Evolutionary conservation across 2,888 invertebrate genomes (phyloP), one percentile per base, ranked within the genome.

Genomic region (Zhuqinia jingwanae): DNA sequence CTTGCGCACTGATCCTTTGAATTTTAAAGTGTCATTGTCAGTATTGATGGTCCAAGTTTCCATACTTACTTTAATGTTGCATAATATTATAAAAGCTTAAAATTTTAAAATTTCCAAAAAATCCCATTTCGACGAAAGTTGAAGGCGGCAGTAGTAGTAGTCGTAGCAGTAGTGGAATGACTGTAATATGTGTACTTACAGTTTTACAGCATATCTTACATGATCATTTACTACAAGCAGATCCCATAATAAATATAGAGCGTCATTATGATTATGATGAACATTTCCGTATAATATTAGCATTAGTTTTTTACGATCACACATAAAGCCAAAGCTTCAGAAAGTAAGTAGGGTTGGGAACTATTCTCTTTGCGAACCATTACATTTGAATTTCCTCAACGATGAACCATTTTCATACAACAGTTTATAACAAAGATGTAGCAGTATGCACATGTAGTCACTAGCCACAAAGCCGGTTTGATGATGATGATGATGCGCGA

Each of bases 381-480:
- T 63, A 11, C 63, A 63, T 63, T 63, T 63, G n/a, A 63, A 30
- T 63, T 36, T 13, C n/a, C 63, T 30, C 30, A 63, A 63, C 10
- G 30, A 30, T 63, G 11, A 25, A 58, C 8, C 36, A 36, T 36
- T 36, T 6, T 36, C 36, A 36, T 36, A 58, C 13, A 25, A 63
- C 13, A 8, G n/a, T n/a, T 10, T 11, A 42, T 42, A 65, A 65
- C n/a, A 65, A 65, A 65, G 22, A 36, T 65, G 11, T 65, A 11
- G 20, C 3, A 36, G 65, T n/a, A 0, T 2, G 10, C 3, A 10
- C 6, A 63, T 13, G 30, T n/a, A 30, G 20, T n/a, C n/a, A 58
- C 30, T 30, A n/a, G 11, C 1, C n/a, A 2, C 27, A 25, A 58
- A 25, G 58, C 17, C 22, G 22, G 6, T 58, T 58, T 6, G 2